phyloP scores from a whole-genome alignment of 2,113 vertebrate genomes.

The Rhea americana region DNA sequence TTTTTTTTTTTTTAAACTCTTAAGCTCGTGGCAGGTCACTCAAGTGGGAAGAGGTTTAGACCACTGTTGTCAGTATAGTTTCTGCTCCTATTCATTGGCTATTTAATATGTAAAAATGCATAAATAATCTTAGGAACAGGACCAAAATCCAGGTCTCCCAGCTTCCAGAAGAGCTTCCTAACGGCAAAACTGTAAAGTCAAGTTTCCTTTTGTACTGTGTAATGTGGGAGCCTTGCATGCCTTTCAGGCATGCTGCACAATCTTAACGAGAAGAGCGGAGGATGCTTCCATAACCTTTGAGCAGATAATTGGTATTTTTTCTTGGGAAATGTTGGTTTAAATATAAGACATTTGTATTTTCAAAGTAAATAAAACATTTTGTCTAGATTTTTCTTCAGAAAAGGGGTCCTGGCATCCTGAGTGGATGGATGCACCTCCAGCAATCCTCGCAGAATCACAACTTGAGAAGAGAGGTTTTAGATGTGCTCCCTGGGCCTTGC shows the following conservation, averaged over 20 bases:
- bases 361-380: background rate
- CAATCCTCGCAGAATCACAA: background rate
- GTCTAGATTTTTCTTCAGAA: background rate
- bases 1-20: no score
- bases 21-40: background rate
- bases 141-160: slow-evolving; percentile 3
- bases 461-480: background rate
- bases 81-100: background rate
- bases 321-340: background rate
- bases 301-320: background rate
- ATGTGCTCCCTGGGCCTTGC: background rate
- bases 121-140: background rate
- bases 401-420: background rate
- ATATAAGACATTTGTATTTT: background rate
- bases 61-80: background rate
- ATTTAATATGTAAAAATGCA: background rate
- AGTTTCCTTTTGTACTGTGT: background rate
- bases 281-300: background rate
- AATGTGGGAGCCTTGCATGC: background rate
- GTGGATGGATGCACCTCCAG: background rate
- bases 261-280: background rate
- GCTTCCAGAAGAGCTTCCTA: background rate
- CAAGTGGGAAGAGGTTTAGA: background rate
- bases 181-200: background rate
- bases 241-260: background rate